phyloP scores from a whole-genome alignment of 2,797 vertebrate species.

The Phrynocephalus guinanensis region DNA sequence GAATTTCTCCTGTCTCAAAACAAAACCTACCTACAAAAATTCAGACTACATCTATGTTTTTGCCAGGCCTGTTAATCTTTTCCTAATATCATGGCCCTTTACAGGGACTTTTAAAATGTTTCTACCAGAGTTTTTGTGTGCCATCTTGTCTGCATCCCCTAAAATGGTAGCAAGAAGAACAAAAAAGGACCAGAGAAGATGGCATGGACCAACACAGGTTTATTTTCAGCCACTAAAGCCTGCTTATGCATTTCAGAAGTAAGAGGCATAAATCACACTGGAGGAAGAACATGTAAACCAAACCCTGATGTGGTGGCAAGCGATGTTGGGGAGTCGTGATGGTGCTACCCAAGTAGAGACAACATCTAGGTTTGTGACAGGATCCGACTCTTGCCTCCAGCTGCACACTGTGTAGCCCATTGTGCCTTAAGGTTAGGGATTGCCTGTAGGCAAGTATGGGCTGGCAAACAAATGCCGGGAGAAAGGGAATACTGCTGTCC shows the following conservation, averaged over 20 bases:
- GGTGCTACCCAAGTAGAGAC: too few relatives aligned
- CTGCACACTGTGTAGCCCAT: too few relatives aligned
- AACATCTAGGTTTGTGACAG: too few relatives aligned
- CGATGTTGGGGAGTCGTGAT: too few relatives aligned
- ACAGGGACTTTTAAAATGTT: not conserved
- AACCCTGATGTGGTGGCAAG: too few relatives aligned
- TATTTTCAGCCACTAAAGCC: not conserved
- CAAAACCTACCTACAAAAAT: not conserved
- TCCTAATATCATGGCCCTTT: too few relatives aligned
- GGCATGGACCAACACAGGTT: not conserved
- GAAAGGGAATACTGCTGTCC: too few relatives aligned
- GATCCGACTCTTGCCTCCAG: too few relatives aligned
- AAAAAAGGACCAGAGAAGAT: not conserved
- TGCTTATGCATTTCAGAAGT: not conserved
- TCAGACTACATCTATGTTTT: not conserved
- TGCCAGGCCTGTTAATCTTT: not conserved
- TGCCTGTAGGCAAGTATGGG: too few relatives aligned
- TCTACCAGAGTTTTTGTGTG: not conserved
- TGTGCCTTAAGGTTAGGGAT: too few relatives aligned
- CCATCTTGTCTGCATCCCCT: not conserved
- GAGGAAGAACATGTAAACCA: too few relatives aligned
- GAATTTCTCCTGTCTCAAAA: not conserved
- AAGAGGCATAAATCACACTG: not conserved
- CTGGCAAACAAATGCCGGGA: too few relatives aligned
- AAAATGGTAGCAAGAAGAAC: not conserved